Evolutionary conservation across 2,113 vertebrate species (phyloP).

Genomic region (Corythoichthys haematopterus): DNA sequence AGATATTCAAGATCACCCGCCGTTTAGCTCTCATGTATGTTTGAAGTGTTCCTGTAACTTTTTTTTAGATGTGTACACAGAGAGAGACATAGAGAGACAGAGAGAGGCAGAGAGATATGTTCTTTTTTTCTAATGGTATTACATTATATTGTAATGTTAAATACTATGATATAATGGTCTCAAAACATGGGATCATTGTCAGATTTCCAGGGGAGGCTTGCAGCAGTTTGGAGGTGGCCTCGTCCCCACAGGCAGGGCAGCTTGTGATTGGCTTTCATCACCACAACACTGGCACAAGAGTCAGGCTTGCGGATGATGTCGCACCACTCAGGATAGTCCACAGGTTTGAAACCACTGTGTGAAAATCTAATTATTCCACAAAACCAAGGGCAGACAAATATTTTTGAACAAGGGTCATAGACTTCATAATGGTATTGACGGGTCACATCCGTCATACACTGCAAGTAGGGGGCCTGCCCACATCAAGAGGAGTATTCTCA

Average conservation of each 20-base stretch:
- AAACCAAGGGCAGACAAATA: background rate
- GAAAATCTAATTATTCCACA: background rate
- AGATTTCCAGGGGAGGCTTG: constrained; percentile 55
- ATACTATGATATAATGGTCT: constrained; percentile 8
- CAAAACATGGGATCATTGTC: constrained; percentile 69
- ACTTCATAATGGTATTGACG: too few species aligned
- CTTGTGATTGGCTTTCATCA: constrained; percentile 73
- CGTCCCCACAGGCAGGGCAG: constrained; percentile 69
- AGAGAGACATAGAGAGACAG: too few species aligned
- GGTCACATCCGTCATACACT: too few species aligned
- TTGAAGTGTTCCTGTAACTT: too few species aligned
- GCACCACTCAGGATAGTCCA: constrained; percentile 76
- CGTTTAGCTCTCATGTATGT: too few species aligned
- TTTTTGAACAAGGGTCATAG: background rate
- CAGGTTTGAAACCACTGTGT: constrained; percentile 56
- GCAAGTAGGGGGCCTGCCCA: too few species aligned
- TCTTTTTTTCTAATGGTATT: background rate
- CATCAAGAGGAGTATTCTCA: too few species aligned
- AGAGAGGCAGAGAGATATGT: too few species aligned
- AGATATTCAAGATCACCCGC: too few species aligned
- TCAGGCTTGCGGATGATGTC: constrained; percentile 69
- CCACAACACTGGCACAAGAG: constrained; percentile 65
- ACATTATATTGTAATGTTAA: background rate
- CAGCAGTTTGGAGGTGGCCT: constrained; percentile 48
- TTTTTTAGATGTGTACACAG: too few species aligned